Conservation (phyloP, 30 jellyfish, hydroid and myxozoan genomes). For the Aurelia sp. region DNA sequence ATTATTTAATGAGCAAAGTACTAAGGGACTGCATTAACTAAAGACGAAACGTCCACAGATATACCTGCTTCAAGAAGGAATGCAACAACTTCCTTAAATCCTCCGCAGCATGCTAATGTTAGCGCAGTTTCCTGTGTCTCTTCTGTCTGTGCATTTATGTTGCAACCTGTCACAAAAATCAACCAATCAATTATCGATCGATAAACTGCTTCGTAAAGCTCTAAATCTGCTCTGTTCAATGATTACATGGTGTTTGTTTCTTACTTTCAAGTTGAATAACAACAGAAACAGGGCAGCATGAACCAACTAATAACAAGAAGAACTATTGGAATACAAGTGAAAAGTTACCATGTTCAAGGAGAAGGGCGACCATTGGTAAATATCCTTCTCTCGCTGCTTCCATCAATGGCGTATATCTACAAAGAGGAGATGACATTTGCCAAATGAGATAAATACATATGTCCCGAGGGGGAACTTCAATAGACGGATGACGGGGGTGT, state of each 20-base stretch:
- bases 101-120: slow-evolving; percentile 98
- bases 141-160: slow-evolving; percentile 94
- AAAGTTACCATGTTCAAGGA: slow-evolving; percentile 80
- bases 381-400: slow-evolving; percentile 99
- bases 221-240: no score
- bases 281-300: background rate
- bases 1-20: background rate
- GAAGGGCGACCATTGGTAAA: slow-evolving; percentile 95
- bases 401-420: slow-evolving; percentile 95
- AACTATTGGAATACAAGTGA: no score
- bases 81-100: slow-evolving; percentile 91
- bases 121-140: slow-evolving; percentile 98
- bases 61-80: slow-evolving; percentile 90
- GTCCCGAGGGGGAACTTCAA: no score
- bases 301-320: background rate
- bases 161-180: slow-evolving; percentile 63
- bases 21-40: background rate
- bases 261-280: background rate
- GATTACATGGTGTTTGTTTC: no score
- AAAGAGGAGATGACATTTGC: background rate
- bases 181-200: no score
- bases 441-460: background rate
- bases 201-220: no score
- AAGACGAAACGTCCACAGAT: background rate
- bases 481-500: no score